Conservation (phyloP, 2,113 vertebrate species). For the Pithys albifrons region DNA sequence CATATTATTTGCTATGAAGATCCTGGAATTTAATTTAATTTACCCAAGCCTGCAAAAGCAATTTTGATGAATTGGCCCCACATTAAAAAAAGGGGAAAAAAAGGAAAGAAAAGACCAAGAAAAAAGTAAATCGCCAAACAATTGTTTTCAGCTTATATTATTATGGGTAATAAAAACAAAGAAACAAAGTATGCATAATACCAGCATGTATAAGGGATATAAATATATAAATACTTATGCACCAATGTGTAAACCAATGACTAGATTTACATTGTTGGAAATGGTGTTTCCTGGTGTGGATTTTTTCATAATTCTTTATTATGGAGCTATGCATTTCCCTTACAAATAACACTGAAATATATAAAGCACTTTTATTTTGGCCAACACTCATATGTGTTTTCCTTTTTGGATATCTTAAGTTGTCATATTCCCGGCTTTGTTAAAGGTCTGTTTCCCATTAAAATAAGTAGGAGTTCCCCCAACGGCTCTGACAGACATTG, state of each 20-base stretch:
- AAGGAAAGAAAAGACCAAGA: no score
- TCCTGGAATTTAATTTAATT: not conserved
- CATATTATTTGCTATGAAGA: not conserved
- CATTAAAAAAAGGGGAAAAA: accelerated
- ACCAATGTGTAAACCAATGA: not conserved
- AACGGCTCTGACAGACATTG: not conserved
- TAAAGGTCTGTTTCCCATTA: not conserved
- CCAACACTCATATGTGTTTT: not conserved
- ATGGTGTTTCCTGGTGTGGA: not conserved
- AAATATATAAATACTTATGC: not conserved
- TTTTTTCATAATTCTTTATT: not conserved
- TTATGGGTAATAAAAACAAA: not conserved
- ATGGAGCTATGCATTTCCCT: not conserved
- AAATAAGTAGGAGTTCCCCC: not conserved
- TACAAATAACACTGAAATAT: not conserved
- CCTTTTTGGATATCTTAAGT: not conserved
- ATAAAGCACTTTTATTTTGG: not conserved
- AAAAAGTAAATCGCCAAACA: not conserved
- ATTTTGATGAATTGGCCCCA: not conserved
- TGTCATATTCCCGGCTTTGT: not conserved
- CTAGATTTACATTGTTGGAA: not conserved
- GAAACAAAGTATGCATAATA: not conserved
- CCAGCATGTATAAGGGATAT: not conserved
- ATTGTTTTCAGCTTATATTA: not conserved
- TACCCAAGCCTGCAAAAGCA: not conserved